These are phyloP conservation scores for Saccostrea echinata DNA, from an alignment of 1,140 invertebrate genomes.

Conservation along the genomic window DNA sequence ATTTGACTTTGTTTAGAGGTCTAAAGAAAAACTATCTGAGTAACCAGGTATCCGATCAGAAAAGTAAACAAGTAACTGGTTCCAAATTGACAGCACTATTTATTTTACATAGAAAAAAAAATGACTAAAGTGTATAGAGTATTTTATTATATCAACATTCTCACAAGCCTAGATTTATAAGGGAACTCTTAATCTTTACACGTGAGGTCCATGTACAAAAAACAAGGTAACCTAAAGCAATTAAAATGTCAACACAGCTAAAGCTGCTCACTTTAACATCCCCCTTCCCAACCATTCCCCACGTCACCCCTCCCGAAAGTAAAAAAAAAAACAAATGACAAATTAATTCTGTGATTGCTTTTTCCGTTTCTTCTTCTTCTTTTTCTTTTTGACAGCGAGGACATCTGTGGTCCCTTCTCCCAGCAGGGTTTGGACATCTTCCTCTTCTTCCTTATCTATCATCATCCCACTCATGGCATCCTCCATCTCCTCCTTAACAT, in stretches of 20 bases:
- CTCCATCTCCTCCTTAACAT: slow-evolving; percentile 61
- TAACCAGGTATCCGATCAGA: too few relatives aligned
- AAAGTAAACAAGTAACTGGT: too few relatives aligned
- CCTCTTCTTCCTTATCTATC: slow-evolving; percentile 50
- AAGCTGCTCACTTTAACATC: background rate
- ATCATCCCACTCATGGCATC: slow-evolving; percentile 39
- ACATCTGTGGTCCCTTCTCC: slow-evolving; percentile 56
- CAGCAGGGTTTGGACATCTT: slow-evolving; percentile 60
- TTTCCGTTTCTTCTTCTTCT: slow-evolving; percentile 66
- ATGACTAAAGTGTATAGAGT: too few relatives aligned
- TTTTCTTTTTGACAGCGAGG: slow-evolving; percentile 52
- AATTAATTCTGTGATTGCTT: slow-evolving; percentile 37
- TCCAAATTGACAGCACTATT: too few relatives aligned
- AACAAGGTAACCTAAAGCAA: background rate
- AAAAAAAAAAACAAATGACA: background rate
- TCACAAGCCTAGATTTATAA: too few relatives aligned
- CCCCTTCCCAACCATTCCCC: background rate
- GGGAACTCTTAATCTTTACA: too few relatives aligned
- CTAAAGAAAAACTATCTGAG: too few relatives aligned
- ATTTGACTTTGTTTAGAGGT: too few relatives aligned
- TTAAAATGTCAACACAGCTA: background rate
- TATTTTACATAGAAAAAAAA: too few relatives aligned
- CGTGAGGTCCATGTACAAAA: too few relatives aligned
- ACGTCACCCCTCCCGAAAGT: background rate
- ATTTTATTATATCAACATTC: too few relatives aligned